Conservation (phyloP, 2,797 vertebrate genomes). For the Sarcoramphus papa region DNA sequence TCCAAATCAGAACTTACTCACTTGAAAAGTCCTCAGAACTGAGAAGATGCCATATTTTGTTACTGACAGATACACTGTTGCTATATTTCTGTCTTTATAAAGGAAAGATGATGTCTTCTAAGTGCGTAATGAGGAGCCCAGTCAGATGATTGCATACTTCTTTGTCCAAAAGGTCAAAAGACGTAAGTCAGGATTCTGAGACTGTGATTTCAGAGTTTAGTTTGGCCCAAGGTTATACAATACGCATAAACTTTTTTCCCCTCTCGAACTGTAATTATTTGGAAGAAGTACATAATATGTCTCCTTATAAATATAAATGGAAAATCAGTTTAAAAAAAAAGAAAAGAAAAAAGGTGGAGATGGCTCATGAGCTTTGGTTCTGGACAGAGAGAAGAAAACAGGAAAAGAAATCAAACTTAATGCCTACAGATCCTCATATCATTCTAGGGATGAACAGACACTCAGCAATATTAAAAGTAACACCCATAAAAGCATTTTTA, state of each 20-base stretch:
- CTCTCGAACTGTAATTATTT: not conserved
- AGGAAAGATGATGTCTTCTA: not conserved
- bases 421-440: rapidly evolving
- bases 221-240: not conserved
- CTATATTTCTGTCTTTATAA: not conserved
- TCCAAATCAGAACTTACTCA: not conserved
- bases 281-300: not conserved
- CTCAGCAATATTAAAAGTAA: not conserved
- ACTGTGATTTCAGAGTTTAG: not conserved
- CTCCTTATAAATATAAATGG: not conserved
- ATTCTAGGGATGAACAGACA: not conserved
- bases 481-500: not conserved
- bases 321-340: not conserved
- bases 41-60: not conserved
- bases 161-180: not conserved
- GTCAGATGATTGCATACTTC: not conserved
- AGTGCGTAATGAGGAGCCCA: not conserved
- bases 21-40: not conserved
- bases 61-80: not conserved
- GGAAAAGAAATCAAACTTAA: not conserved
- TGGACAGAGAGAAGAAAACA: not conserved
- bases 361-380: not conserved
- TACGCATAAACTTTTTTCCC: not conserved
- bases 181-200: not conserved
- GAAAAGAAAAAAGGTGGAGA: not conserved